Evolutionary conservation across 2,797 vertebrate genomes (phyloP).

Genomic region (Coregonus sp.): DNA sequence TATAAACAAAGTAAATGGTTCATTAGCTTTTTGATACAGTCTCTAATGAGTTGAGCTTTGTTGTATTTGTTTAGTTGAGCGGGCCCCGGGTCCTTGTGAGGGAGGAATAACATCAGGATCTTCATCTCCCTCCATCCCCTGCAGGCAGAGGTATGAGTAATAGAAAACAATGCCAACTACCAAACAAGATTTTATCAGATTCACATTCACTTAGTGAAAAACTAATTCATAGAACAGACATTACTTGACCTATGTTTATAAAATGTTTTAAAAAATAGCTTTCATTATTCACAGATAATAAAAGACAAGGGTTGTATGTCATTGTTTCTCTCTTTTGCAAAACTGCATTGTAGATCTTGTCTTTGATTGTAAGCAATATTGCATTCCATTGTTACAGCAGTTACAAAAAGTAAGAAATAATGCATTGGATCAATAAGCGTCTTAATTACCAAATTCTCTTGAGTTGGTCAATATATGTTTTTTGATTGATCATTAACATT

Average conservation of each 20-base stretch:
- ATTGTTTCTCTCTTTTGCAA: constrained; percentile 14
- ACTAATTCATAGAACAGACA: too few species aligned
- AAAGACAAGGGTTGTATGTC: not conserved
- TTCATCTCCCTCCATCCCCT: too few species aligned
- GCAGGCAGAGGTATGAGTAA: not conserved
- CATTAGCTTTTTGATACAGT: constrained; percentile 1
- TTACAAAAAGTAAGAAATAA: constrained; percentile 60
- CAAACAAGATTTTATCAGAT: too few species aligned
- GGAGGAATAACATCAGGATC: too few species aligned
- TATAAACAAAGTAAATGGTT: not conserved
- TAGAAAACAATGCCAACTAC: too few species aligned
- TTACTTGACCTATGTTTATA: too few species aligned
- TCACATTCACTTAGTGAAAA: too few species aligned
- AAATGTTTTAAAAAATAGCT: too few species aligned
- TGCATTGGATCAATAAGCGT: constrained; percentile 56
- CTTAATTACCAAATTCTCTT: constrained; percentile 63
- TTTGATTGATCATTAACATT: too few species aligned
- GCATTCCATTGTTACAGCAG: constrained; percentile 53
- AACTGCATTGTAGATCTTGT: not conserved
- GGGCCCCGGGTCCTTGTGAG: not conserved
- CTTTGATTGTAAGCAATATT: constrained; percentile 44
- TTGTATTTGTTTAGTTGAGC: constrained; percentile 1
- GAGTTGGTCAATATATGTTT: constrained; percentile 7
- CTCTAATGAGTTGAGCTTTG: not conserved
- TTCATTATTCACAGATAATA: too few species aligned